These are phyloP conservation scores for Bombus waltoni DNA, from an alignment of 1,140 invertebrate genomes.

Conservation along the genomic window DNA sequence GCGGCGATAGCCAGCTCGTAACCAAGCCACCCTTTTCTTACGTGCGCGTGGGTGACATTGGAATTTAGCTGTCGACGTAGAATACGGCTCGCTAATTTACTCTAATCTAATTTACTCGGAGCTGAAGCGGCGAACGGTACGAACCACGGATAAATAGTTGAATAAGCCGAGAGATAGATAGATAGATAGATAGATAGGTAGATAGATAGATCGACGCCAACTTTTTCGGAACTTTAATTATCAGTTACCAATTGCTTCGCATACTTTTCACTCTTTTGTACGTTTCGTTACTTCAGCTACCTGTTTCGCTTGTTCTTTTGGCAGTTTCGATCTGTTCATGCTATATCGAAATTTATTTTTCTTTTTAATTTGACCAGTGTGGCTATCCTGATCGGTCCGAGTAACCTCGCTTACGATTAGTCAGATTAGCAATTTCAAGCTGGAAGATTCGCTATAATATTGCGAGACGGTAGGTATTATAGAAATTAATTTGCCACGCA, in stretches of 20 bases:
- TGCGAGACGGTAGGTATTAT: too few species aligned
- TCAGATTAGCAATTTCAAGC: too few species aligned
- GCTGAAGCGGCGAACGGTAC: slow-evolving; percentile 62
- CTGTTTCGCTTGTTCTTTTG: background rate
- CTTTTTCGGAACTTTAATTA: slow-evolving; percentile 12
- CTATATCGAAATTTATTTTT: background rate
- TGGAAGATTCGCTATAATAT: too few species aligned
- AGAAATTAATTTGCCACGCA: too few species aligned
- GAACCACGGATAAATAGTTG: slow-evolving; percentile 45
- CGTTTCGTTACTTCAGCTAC: background rate
- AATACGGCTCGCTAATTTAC: slow-evolving; percentile 79
- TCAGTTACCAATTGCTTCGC: background rate
- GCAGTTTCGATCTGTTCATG: background rate
- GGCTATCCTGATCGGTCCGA: too few species aligned
- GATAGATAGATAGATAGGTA: too few species aligned
- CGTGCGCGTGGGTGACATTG: slow-evolving; percentile 43
- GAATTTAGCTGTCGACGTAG: slow-evolving; percentile 75
- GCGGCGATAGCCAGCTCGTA: slow-evolving; percentile 48
- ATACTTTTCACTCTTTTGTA: background rate
- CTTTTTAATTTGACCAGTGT: too few species aligned
- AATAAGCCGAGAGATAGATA: background rate
- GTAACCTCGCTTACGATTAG: too few species aligned
- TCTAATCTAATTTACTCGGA: slow-evolving; percentile 80
- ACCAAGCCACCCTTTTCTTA: slow-evolving; percentile 58
- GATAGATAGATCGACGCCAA: too few species aligned